Conservation (phyloP, 2,797 vertebrate species). For the Podarcis siculus region DNA sequence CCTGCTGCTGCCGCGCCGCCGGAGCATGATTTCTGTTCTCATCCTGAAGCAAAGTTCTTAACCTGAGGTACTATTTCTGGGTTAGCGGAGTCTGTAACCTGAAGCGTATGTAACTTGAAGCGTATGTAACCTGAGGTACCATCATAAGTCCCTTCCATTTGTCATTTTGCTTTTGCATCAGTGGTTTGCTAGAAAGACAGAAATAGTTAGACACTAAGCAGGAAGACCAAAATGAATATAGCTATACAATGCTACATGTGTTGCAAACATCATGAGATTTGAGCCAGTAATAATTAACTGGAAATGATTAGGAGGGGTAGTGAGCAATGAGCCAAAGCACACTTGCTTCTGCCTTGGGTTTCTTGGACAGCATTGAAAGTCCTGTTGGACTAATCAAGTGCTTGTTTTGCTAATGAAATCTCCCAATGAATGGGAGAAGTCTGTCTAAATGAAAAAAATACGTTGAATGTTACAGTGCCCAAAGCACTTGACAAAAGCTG, state of each 20-base stretch:
- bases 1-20: too few species aligned
- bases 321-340: slow-evolving; percentile 32
- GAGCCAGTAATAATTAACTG: slow-evolving; percentile 18
- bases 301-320: slow-evolving; percentile 9
- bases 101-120: too few species aligned
- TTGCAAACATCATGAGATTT: background rate
- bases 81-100: too few species aligned
- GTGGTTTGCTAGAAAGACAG: background rate
- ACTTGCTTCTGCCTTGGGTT: slow-evolving; percentile 55
- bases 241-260: background rate
- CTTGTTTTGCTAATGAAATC: slow-evolving; percentile 59
- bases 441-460: slow-evolving; percentile 44
- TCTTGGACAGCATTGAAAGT: slow-evolving; percentile 53
- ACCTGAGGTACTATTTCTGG: too few species aligned
- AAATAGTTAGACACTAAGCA: background rate
- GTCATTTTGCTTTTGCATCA: background rate
- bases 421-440: slow-evolving; percentile 39
- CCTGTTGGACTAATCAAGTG: slow-evolving; percentile 50
- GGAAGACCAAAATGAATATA: background rate
- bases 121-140: too few species aligned
- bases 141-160: background rate
- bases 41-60: too few species aligned
- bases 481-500: slow-evolving; percentile 46
- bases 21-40: too few species aligned
- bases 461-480: slow-evolving; percentile 13